A percentile compares a stretch with the other conserved stretches of the same genome.
Evolutionary conservation across 2,888 invertebrate species (phyloP).

Genomic region (Philonicus albiceps): DNA sequence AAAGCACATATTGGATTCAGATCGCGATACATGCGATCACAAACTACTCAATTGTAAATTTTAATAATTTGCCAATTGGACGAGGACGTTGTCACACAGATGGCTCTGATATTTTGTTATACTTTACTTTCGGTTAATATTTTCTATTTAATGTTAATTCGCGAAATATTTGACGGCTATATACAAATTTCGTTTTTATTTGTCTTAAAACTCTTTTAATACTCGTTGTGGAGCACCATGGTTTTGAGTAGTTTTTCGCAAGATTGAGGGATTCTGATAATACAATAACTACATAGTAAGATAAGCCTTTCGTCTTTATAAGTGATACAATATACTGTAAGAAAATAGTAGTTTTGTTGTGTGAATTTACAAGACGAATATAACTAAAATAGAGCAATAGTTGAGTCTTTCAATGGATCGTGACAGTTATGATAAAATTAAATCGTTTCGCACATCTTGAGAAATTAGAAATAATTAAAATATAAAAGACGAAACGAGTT

Average conservation of each 20-base stretch:
- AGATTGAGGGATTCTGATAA: conserved; percentile 1
- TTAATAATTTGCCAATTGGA: background rate
- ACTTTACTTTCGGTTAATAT: background rate
- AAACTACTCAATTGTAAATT: background rate
- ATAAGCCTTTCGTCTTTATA: conserved; percentile 42
- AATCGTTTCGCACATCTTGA: background rate
- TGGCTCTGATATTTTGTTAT: background rate
- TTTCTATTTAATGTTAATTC: background rate
- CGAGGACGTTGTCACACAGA: background rate
- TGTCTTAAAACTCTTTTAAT: background rate
- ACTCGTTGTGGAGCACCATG: background rate
- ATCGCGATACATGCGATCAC: background rate
- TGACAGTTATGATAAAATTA: background rate
- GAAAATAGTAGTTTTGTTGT: conserved; percentile 33
- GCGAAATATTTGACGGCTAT: background rate
- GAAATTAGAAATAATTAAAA: background rate
- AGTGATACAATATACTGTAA: conserved; percentile 37
- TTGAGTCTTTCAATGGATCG: background rate
- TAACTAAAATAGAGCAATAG: conserved; percentile 10
- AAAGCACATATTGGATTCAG: background rate
- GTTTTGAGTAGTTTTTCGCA: background rate
- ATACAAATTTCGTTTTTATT: background rate
- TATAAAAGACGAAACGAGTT: background rate
- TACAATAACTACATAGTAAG: conserved; percentile 43
- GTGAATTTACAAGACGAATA: conserved; percentile 33